Evolutionary conservation across 2,888 invertebrate species (phyloP).

Genomic region (Mactromeris polynyma): DNA sequence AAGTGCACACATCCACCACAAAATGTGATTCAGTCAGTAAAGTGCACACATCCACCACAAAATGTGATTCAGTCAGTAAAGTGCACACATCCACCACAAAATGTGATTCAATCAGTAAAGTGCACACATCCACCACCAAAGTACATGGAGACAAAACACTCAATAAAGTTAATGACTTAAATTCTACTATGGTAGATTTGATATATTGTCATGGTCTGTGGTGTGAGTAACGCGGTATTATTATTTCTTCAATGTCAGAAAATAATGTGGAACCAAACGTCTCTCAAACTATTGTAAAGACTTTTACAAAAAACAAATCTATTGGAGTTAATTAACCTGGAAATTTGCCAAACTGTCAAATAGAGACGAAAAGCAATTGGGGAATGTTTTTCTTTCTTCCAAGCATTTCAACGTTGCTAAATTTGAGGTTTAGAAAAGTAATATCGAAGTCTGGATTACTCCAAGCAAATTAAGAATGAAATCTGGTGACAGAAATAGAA

Average conservation of each 20-base stretch:
- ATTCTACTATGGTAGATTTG: background rate
- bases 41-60: too few species aligned
- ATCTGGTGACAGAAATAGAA: background rate
- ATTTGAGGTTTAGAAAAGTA: background rate
- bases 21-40: too few species aligned
- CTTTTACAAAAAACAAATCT: background rate
- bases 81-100: too few species aligned
- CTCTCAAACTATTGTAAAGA: background rate
- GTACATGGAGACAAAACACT: too few species aligned
- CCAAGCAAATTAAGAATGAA: background rate
- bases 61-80: too few species aligned
- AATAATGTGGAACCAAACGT: background rate
- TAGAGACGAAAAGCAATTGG: background rate
- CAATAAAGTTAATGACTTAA: background rate
- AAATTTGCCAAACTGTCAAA: slow-evolving; percentile 3
- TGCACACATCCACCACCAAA: too few species aligned
- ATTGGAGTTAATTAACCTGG: background rate
- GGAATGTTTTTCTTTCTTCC: background rate
- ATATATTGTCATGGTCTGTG: background rate
- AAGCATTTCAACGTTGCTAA: background rate
- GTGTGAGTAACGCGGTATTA: background rate
- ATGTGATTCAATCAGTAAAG: too few species aligned
- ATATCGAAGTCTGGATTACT: background rate
- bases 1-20: too few species aligned
- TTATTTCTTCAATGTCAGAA: background rate